Evolutionary conservation across 2,113 vertebrate species (phyloP).

Genomic region (Thalassarche chlororhynchos): DNA sequence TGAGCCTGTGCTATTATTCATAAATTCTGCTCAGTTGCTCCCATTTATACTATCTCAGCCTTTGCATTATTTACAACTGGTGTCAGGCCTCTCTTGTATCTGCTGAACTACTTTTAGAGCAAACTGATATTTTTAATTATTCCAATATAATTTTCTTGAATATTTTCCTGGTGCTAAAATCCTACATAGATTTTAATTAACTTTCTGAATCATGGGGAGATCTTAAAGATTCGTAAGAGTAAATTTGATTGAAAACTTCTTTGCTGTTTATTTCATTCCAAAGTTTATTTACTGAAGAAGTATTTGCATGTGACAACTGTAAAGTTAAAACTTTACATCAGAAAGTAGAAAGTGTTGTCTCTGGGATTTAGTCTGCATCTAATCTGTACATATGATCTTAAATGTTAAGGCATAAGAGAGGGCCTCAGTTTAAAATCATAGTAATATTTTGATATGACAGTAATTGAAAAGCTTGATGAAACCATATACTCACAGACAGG

Average conservation of each 20-base stretch:
- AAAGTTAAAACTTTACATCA: not conserved
- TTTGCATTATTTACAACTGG: not conserved
- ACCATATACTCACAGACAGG: not conserved
- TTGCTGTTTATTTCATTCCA: not conserved
- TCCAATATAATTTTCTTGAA: not conserved
- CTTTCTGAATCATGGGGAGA: not conserved
- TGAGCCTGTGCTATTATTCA: not conserved
- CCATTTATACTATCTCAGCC: not conserved
- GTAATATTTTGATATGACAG: too few relatives aligned
- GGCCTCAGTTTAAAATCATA: not conserved
- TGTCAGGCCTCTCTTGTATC: not conserved
- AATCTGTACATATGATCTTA: not conserved
- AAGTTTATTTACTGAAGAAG: not conserved
- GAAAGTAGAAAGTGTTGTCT: not conserved
- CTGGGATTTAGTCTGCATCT: not conserved
- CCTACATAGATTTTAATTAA: not conserved
- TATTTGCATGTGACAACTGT: not conserved
- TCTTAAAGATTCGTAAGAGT: not conserved
- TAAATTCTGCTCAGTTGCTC: not conserved
- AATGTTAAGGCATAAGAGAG: not conserved
- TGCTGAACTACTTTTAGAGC: not conserved
- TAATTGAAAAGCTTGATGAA: not conserved
- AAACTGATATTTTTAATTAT: not conserved
- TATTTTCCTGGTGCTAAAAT: not conserved
- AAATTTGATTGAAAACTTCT: not conserved